A percentile compares a stretch with the other conserved stretches of the same genome.
These are phyloP conservation scores for Diploscapter pachys DNA, from an alignment of 1,140 invertebrate species.

Conservation along the genomic window DNA sequence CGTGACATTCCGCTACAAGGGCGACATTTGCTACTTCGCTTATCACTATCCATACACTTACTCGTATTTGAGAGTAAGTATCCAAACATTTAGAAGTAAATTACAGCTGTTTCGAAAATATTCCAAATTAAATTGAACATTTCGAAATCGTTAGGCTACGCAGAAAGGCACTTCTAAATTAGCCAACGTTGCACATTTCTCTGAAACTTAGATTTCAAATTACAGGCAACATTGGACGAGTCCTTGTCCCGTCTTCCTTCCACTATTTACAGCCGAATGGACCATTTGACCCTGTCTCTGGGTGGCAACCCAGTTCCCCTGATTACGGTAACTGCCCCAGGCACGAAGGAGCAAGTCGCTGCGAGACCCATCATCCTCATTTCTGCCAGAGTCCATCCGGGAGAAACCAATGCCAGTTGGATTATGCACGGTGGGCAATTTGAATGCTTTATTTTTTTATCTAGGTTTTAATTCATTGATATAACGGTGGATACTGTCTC, in stretches of 20 bases:
- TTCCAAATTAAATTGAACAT: too few relatives aligned
- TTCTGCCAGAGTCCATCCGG: conserved; percentile 79
- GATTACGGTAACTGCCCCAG: conserved; percentile 76
- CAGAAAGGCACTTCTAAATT: too few relatives aligned
- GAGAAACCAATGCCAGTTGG: conserved; percentile 83
- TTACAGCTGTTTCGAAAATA: too few relatives aligned
- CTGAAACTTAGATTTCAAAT: conserved; percentile 62
- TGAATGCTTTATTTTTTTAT: neutral
- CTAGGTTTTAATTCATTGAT: neutral
- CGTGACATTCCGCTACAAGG: conserved; percentile 80
- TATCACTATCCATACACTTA: conserved; percentile 97
- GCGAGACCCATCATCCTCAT: conserved; percentile 65
- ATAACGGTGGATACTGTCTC: too few relatives aligned
- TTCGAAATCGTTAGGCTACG: too few relatives aligned
- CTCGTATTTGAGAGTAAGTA: conserved; percentile 70
- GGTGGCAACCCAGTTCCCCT: conserved; percentile 63
- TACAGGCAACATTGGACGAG: conserved; percentile 68
- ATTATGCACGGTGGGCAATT: conserved; percentile 74
- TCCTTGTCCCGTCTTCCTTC: conserved; percentile 25
- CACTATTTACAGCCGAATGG: conserved; percentile 13
- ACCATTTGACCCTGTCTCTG: conserved; percentile 21
- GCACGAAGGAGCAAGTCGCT: conserved; percentile 69
- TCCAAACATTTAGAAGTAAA: neutral
- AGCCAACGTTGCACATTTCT: conserved; percentile 68
- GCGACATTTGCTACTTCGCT: conserved; percentile 87